A percentile compares a stretch with the other conserved stretches of the same genome.
phyloP scores from a whole-genome alignment of 1,140 invertebrate genomes.

The Notospermus geniculatus region DNA sequence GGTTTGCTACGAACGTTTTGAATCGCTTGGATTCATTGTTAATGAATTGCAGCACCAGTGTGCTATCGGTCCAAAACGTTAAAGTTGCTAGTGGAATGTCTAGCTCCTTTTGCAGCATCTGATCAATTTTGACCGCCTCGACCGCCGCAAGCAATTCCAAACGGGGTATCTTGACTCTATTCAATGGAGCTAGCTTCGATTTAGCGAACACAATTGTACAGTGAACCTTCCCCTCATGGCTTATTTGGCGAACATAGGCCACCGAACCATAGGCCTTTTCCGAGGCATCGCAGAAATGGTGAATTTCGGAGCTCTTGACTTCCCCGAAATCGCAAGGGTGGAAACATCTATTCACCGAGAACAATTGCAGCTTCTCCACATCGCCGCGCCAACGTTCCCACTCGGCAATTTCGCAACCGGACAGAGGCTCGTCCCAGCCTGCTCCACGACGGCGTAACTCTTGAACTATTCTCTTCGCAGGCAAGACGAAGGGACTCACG shows the following conservation, averaged over 20 bases:
- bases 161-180: not conserved
- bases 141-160: not conserved
- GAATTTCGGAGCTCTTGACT: not conserved
- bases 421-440: not conserved
- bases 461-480: conserved; percentile 7
- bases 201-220: not conserved
- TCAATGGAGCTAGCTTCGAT: not conserved
- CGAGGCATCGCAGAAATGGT: conserved; percentile 5
- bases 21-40: too few relatives aligned
- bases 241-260: not conserved
- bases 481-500: not conserved
- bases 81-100: not conserved
- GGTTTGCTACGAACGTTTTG: too few relatives aligned
- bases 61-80: too few relatives aligned
- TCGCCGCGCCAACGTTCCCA: not conserved
- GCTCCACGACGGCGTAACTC: not conserved
- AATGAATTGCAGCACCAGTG: too few relatives aligned
- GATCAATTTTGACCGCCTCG: too few relatives aligned
- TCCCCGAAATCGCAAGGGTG: not conserved
- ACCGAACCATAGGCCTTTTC: not conserved
- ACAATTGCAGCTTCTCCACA: not conserved
- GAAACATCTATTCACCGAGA: not conserved
- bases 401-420: too few relatives aligned
- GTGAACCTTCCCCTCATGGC: not conserved
- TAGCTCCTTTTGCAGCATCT: conserved; percentile 2